Evolutionary conservation across 2,113 vertebrate species (phyloP).

Genomic region (Ceuthmochares aereus): DNA sequence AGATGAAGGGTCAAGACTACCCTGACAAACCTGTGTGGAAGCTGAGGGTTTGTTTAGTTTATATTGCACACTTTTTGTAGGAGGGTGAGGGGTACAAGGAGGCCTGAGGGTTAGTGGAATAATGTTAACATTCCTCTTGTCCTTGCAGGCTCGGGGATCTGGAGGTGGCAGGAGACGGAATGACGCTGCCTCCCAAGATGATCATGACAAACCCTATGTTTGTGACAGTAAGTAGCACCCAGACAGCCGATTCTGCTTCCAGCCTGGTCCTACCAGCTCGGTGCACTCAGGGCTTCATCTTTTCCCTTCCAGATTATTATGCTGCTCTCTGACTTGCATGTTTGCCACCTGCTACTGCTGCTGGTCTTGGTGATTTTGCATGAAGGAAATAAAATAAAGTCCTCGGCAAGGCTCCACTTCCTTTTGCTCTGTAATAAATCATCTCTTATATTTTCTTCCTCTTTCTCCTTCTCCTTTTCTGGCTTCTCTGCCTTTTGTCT

Average conservation of each 20-base stretch:
- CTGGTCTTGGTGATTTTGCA: constrained; percentile 23
- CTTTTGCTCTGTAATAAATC: constrained; percentile 16
- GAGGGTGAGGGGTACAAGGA: constrained; percentile 18
- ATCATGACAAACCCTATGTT: constrained; percentile 96
- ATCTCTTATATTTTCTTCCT: constrained; percentile 15
- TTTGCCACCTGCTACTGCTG: not conserved
- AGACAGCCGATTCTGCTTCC: constrained; percentile 39
- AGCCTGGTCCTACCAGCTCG: not conserved
- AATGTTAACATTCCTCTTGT: constrained; percentile 30
- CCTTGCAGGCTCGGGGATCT: constrained; percentile 88
- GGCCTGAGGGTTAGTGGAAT: not conserved
- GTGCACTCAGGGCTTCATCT: not conserved
- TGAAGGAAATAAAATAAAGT: constrained; percentile 21
- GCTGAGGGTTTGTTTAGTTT: constrained; percentile 46
- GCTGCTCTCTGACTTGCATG: not conserved
- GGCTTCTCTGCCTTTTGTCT: constrained; percentile 35
- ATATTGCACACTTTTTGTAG: not conserved
- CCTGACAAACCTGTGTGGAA: constrained; percentile 18
- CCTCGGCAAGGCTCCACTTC: not conserved
- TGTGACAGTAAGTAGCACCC: constrained; percentile 92
- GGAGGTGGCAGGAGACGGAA: constrained; percentile 87
- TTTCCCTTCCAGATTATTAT: constrained; percentile 18
- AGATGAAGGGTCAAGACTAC: not conserved
- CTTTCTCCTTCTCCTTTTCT: constrained; percentile 21
- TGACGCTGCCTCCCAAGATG: constrained; percentile 86